Conservation (phyloP, 2,888 invertebrate genomes). For the Agrilus cyanescens region DNA sequence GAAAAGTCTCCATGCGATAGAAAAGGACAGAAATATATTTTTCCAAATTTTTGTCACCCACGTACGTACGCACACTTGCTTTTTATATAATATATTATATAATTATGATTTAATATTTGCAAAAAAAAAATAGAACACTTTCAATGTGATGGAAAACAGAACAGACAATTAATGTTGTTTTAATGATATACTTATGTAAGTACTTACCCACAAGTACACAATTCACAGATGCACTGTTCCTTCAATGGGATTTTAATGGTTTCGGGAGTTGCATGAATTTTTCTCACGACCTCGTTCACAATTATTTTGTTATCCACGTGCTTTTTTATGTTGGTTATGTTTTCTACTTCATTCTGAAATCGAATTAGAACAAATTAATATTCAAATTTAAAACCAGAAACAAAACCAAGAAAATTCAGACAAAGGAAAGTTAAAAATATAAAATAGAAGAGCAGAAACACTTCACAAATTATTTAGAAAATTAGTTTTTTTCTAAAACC, state of each 20-base stretch:
- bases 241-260: constrained; percentile 35
- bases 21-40: no score
- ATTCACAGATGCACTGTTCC: constrained; percentile 81
- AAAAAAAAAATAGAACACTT: no score
- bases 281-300: constrained; percentile 18
- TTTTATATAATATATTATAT: no score
- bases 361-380: constrained; percentile 1
- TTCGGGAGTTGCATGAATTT: constrained; percentile 13
- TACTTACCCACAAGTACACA: constrained; percentile 84
- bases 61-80: no score
- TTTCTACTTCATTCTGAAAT: constrained; percentile 33
- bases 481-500: no score
- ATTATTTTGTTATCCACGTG: constrained; percentile 42
- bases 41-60: no score
- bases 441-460: background rate
- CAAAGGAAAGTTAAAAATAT: background rate
- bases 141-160: no score
- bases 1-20: no score
- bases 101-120: no score
- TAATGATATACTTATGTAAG: background rate
- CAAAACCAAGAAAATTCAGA: background rate
- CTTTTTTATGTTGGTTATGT: constrained; percentile 32
- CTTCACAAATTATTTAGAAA: no score
- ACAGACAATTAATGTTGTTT: no score
- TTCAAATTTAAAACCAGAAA: background rate